A percentile compares a stretch with the other conserved stretches of the same genome.
Conservation (phyloP, 2,113 vertebrate genomes). For the Laticauda colubrina region DNA sequence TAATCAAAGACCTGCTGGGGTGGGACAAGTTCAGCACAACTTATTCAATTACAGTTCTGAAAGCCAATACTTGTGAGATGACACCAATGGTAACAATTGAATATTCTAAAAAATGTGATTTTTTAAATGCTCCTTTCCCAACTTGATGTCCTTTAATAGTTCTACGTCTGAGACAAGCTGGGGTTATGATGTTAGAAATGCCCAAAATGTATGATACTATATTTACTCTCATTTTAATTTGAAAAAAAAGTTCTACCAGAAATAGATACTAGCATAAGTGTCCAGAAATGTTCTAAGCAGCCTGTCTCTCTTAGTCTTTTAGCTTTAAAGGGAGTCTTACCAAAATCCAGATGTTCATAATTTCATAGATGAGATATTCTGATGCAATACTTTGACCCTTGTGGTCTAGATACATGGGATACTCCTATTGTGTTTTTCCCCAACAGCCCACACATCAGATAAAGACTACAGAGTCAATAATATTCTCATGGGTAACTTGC, state of each 20-base stretch:
- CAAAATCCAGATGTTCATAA: not conserved
- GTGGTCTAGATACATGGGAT: not conserved
- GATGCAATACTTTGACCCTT: not conserved
- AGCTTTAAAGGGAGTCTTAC: not conserved
- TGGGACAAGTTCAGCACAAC: not conserved
- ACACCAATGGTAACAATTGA: not conserved
- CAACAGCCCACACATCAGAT: constrained; percentile 1
- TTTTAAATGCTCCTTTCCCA: not conserved
- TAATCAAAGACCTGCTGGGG: not conserved
- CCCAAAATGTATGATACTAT: not conserved
- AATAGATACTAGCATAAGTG: not conserved
- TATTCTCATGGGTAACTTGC: not conserved
- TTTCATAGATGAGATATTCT: not conserved
- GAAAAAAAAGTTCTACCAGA: not conserved
- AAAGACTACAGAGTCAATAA: not conserved
- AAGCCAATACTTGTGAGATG: not conserved
- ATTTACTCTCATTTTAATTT: not conserved
- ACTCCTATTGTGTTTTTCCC: not conserved
- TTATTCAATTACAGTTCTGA: not conserved
- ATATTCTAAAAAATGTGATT: not conserved
- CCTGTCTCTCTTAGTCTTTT: not conserved
- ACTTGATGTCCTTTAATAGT: not conserved
- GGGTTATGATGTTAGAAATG: not conserved
- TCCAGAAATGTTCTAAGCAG: not conserved
- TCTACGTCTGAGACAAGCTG: not conserved